Evolutionary conservation across 1,140 invertebrate species (phyloP).

Genomic region (Apis mellifera): DNA sequence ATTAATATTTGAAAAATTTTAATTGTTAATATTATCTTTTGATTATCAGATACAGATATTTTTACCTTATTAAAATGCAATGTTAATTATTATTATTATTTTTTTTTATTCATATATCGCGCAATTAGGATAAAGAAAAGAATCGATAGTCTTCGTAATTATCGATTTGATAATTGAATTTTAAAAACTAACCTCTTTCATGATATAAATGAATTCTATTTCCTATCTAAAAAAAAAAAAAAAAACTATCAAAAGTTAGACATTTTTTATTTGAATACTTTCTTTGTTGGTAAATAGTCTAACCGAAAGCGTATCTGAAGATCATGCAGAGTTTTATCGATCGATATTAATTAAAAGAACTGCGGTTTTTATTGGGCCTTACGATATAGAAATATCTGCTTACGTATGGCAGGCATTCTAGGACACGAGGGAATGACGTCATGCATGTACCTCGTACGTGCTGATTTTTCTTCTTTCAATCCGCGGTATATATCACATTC

Average conservation of each 20-base stretch:
- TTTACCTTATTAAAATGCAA: not conserved
- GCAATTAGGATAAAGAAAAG: not conserved
- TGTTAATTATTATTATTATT: not conserved
- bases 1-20: not conserved
- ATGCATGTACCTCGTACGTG: slow-evolving; percentile 47
- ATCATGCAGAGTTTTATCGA: not conserved
- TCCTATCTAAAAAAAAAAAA: not conserved
- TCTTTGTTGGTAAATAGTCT: not conserved
- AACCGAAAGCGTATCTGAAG: not conserved
- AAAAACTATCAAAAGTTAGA: not conserved
- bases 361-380: slow-evolving; percentile 31
- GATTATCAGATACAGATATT: no score
- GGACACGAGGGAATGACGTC: slow-evolving; percentile 50
- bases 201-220: not conserved
- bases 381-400: slow-evolving; percentile 55
- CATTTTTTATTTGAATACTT: not conserved
- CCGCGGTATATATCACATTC: slow-evolving; percentile 38
- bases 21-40: not conserved
- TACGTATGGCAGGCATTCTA: slow-evolving; percentile 51
- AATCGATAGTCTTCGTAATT: not conserved
- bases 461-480: slow-evolving; percentile 53
- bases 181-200: no score
- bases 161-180: not conserved
- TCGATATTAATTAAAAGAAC: slow-evolving; percentile 38
- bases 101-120: not conserved